phyloP scores from a whole-genome alignment of 2,113 vertebrate genomes.

The Istiophorus platypterus region DNA sequence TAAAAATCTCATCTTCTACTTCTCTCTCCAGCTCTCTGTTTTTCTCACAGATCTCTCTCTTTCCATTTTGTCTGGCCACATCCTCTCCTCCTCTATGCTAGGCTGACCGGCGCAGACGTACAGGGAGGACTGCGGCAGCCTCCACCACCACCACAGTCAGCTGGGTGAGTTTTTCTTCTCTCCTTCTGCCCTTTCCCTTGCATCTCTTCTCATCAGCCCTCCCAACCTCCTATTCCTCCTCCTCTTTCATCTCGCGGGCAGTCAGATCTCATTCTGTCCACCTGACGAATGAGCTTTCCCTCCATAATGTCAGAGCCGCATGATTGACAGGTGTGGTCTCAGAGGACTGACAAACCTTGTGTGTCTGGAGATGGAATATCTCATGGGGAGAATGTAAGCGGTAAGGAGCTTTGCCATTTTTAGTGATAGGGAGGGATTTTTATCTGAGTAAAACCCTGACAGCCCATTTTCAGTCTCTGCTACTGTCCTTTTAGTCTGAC shows the following conservation, averaged over 20 bases:
- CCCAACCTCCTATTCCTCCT: slow-evolving; percentile 38
- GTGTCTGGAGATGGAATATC: slow-evolving; percentile 41
- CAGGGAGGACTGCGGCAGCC: slow-evolving; percentile 73
- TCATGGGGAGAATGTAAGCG: slow-evolving; percentile 32
- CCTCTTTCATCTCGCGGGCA: slow-evolving; percentile 31
- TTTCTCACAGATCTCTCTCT: slow-evolving; percentile 46
- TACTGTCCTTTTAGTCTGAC: slow-evolving; percentile 45
- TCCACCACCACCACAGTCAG: slow-evolving; percentile 52
- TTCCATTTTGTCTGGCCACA: slow-evolving; percentile 54
- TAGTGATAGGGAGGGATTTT: slow-evolving; percentile 19
- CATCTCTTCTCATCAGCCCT: slow-evolving; percentile 42
- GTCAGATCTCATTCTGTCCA: slow-evolving; percentile 54
- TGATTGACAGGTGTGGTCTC: slow-evolving; percentile 69
- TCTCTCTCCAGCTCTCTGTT: slow-evolving; percentile 59
- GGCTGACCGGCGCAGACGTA: slow-evolving; percentile 59
- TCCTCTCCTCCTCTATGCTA: slow-evolving; percentile 57
- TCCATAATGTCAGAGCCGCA: slow-evolving; percentile 48
- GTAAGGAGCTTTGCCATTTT: slow-evolving; percentile 38
- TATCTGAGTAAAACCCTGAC: slow-evolving; percentile 15
- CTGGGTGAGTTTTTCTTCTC: slow-evolving; percentile 74
- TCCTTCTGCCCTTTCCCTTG: slow-evolving; percentile 46
- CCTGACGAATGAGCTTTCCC: slow-evolving; percentile 59
- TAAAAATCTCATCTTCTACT: slow-evolving; percentile 61
- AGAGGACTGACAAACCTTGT: slow-evolving; percentile 40
- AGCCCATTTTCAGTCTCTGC: slow-evolving; percentile 41